Evolutionary conservation across 92 coral and sea anemone genomes (phyloP), one percentile per base, ranked within the genome.

Genomic region (Pocillopora meandrina): DNA sequence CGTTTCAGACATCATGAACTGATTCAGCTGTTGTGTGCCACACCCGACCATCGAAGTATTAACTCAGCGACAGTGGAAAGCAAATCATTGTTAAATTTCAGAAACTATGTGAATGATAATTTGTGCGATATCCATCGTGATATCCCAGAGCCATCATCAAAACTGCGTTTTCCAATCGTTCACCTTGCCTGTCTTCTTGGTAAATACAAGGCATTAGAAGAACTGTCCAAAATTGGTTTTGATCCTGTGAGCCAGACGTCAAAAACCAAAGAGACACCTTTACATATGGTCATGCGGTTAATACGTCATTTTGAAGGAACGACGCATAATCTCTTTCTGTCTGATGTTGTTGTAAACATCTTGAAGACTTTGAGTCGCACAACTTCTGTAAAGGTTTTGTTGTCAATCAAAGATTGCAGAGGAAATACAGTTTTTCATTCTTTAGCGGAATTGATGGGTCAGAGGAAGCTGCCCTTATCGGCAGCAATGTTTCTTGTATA

Each of bases 101-200:
- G 84, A n/a, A 58, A 31, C 1, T 80, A 55, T 57, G 75, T 80
- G 20, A 23, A 57, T 55, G 56, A 55, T 13, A 80, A 52, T 63
- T n/a, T 35, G 12, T 85, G 88, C 84, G 69, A 77, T 56, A 19
- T 76, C 61, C 21, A 65, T 8, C 18, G 36, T 4, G 77, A 64
- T 52, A 76, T 85, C 34, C 57, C 21, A 1, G 88, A 85, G 56
- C 78, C 83, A 11, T 9, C 57, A 58, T 56, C 69, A 9, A 36
- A 23, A 12, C 57, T 85, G 68, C 61, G 88, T 55, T 69, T 34
- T 34, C 61, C 88, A 15, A 11, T 85, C 20, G 36, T 85, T 16
- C 88, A 85, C 36, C 77, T 85, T 10, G 83, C 88, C 12, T 79
- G 76, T n/a, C 55, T 66, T 31, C 47, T 85, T 11, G 83, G 81